phyloP scores from a whole-genome alignment of 2,888 invertebrate species.

The Thera britannica region DNA sequence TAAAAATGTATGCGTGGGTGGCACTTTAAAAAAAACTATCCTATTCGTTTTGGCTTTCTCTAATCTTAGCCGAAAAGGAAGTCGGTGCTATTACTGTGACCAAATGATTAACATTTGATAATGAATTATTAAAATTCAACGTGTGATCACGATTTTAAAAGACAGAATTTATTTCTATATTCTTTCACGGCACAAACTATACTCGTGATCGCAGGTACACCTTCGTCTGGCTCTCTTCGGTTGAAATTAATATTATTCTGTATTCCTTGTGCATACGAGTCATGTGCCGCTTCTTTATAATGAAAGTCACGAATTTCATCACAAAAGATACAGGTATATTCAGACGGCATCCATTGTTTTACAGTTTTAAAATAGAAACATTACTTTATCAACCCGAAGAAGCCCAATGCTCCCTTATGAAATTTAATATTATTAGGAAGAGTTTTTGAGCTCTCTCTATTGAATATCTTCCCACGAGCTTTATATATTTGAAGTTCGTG shows the following conservation, averaged over 20 bases:
- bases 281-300: constrained; percentile 26
- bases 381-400: too few relatives aligned
- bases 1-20: too few relatives aligned
- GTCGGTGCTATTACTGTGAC: neutral
- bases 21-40: too few relatives aligned
- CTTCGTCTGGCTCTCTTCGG: neutral
- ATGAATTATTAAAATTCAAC: constrained; percentile 8
- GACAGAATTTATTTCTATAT: neutral
- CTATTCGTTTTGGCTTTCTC: neutral
- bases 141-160: constrained; percentile 9
- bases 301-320: constrained; percentile 30
- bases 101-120: neutral
- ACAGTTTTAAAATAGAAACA: neutral
- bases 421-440: too few relatives aligned
- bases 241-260: constrained; percentile 12
- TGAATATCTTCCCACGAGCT: too few relatives aligned
- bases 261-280: constrained; percentile 15
- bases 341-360: neutral
- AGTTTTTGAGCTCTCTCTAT: too few relatives aligned
- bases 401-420: too few relatives aligned
- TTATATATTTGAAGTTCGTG: too few relatives aligned
- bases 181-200: neutral
- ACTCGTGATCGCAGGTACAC: neutral
- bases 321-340: constrained; percentile 17
- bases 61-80: constrained; percentile 19